These are phyloP conservation scores for Cephus sareptanus DNA, from an alignment of 2,888 invertebrate genomes.

Conservation along the genomic window DNA sequence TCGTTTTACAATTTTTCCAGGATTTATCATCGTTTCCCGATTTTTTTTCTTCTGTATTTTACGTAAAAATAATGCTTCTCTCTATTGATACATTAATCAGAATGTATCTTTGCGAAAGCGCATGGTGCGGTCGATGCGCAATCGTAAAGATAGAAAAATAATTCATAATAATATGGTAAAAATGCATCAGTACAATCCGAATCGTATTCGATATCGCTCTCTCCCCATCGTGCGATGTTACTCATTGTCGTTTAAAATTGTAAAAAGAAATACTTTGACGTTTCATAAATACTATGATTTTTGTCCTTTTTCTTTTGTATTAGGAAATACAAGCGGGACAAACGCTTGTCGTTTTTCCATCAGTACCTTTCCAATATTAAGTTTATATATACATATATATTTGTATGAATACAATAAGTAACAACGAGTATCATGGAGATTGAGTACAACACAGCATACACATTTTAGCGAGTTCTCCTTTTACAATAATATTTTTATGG, in stretches of 20 bases:
- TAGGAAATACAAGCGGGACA: background rate
- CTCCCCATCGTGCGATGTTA: background rate
- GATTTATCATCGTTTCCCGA: background rate
- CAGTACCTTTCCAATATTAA: constrained; percentile 2
- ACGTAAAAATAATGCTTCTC: background rate
- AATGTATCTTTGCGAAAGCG: constrained; percentile 12
- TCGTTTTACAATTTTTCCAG: background rate
- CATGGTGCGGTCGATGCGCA: constrained; percentile 17
- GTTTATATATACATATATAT: background rate
- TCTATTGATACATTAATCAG: background rate
- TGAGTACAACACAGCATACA: background rate
- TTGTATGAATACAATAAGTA: background rate
- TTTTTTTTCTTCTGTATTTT: no score
- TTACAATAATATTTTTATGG: background rate
- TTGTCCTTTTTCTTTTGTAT: background rate
- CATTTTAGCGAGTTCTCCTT: background rate
- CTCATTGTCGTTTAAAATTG: background rate
- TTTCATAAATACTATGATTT: background rate
- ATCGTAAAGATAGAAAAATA: background rate
- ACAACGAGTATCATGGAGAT: background rate
- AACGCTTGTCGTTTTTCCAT: background rate
- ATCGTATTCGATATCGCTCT: background rate
- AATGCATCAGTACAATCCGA: background rate
- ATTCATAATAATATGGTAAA: background rate
- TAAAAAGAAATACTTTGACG: background rate